These are phyloP conservation scores for Strigamia maritima DNA, from an alignment of 2,888 invertebrate species.

Conservation along the genomic window DNA sequence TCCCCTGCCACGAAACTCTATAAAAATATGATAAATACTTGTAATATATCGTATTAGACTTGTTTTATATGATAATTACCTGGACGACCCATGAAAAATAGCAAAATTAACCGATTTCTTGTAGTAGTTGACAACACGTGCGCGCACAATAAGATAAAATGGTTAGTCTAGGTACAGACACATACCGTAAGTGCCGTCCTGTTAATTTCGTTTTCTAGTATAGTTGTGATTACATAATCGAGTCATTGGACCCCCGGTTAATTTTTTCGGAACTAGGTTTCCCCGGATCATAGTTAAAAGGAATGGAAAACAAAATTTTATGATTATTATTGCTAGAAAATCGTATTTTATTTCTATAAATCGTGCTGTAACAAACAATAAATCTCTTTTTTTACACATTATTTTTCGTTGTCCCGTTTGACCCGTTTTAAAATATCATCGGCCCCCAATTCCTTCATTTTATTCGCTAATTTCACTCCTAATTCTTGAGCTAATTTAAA, in stretches of 20 bases:
- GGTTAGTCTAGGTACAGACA: neutral
- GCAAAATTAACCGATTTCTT: neutral
- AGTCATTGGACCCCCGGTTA: no score
- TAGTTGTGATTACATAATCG: no score
- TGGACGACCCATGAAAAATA: neutral
- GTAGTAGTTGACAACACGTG: neutral
- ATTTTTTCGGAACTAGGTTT: no score
- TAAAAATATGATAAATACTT: no score
- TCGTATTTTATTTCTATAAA: no score
- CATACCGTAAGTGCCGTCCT: no score
- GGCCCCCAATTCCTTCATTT: neutral
- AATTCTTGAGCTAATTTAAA: neutral
- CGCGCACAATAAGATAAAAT: neutral
- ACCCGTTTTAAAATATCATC: neutral
- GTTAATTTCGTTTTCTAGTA: no score
- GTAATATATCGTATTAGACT: no score
- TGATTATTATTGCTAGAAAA: no score
- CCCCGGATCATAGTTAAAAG: no score
- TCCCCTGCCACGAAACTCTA: conserved; percentile 41
- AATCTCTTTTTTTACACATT: neutral
- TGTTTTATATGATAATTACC: neutral
- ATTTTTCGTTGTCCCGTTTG: neutral
- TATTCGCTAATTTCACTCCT: neutral
- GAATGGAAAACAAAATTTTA: no score
- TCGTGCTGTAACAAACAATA: neutral